These are phyloP conservation scores for Siphonodentalium dalli DNA, from an alignment of 2,888 invertebrate genomes.

Conservation along the genomic window DNA sequence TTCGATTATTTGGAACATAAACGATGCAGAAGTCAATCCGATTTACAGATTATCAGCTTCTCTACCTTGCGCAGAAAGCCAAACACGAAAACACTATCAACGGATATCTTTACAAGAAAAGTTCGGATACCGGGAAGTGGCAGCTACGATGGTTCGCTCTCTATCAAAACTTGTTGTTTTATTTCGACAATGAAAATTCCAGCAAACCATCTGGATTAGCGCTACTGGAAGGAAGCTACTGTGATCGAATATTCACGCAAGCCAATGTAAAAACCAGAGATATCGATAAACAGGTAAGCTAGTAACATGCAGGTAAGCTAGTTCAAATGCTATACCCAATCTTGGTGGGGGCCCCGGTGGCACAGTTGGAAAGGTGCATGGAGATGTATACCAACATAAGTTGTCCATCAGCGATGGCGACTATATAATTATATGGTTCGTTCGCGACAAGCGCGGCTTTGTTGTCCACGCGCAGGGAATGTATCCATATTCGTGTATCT, in stretches of 20 bases:
- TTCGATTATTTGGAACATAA: not conserved
- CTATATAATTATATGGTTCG: too few relatives aligned
- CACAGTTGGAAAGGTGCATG: too few relatives aligned
- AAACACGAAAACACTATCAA: slow-evolving; percentile 82
- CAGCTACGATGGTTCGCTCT: slow-evolving; percentile 70
- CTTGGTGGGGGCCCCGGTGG: too few relatives aligned
- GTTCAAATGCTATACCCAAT: too few relatives aligned
- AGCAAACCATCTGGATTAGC: slow-evolving; percentile 83
- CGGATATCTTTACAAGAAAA: slow-evolving; percentile 85
- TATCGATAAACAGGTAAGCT: slow-evolving; percentile 58
- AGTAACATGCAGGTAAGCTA: too few relatives aligned
- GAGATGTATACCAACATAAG: too few relatives aligned
- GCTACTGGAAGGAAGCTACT: slow-evolving; percentile 85
- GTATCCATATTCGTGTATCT: too few relatives aligned
- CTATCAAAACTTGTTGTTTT: slow-evolving; percentile 86
- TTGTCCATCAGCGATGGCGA: too few relatives aligned
- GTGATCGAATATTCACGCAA: slow-evolving; percentile 60
- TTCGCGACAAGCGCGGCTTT: too few relatives aligned
- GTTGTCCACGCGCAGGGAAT: too few relatives aligned
- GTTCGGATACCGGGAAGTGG: slow-evolving; percentile 87
- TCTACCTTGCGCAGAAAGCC: slow-evolving; percentile 86
- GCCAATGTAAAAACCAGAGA: slow-evolving; percentile 49
- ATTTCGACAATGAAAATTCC: slow-evolving; percentile 85
- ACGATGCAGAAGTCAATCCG: slow-evolving; percentile 82
- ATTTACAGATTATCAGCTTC: slow-evolving; percentile 81